A percentile compares a stretch with the other conserved stretches of the same genome.
Evolutionary conservation across 1,140 invertebrate species (phyloP).

Genomic region (Drosophila athabasca): DNA sequence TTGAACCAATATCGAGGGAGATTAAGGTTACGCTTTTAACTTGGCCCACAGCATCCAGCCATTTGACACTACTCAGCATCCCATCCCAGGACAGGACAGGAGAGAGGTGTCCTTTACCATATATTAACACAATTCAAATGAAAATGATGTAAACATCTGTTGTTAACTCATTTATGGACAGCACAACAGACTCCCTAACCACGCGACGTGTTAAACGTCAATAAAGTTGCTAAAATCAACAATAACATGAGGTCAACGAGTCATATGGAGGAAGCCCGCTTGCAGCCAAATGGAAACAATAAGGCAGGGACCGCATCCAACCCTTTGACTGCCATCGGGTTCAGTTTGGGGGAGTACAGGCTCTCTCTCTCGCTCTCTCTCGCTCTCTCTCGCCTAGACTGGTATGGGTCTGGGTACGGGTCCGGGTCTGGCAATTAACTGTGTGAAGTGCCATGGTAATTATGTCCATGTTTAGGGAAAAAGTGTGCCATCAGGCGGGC

Average conservation of each 20-base stretch:
- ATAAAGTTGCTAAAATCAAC: constrained; percentile 79
- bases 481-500: constrained; percentile 48
- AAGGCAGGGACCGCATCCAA: constrained; percentile 48
- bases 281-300: constrained; percentile 70
- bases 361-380: too few relatives aligned
- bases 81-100: background rate
- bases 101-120: background rate
- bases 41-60: background rate
- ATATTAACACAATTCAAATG: constrained; percentile 53
- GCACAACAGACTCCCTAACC: constrained; percentile 18
- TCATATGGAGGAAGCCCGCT: constrained; percentile 53
- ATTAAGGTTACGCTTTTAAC: background rate
- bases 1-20: constrained; percentile 9
- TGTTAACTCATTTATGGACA: constrained; percentile 59
- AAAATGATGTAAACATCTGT: constrained; percentile 75
- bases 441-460: constrained; percentile 69
- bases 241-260: constrained; percentile 37
- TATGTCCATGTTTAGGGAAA: constrained; percentile 47
- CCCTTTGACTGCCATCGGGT: constrained; percentile 28
- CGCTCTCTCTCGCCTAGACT: background rate
- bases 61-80: background rate
- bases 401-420: background rate
- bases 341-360: constrained; percentile 10
- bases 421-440: constrained; percentile 50
- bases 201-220: constrained; percentile 74